A percentile compares a stretch with the other conserved stretches of the same genome.
phyloP scores from a whole-genome alignment of 2,797 vertebrate genomes.

The Bovichtus variegatus region DNA sequence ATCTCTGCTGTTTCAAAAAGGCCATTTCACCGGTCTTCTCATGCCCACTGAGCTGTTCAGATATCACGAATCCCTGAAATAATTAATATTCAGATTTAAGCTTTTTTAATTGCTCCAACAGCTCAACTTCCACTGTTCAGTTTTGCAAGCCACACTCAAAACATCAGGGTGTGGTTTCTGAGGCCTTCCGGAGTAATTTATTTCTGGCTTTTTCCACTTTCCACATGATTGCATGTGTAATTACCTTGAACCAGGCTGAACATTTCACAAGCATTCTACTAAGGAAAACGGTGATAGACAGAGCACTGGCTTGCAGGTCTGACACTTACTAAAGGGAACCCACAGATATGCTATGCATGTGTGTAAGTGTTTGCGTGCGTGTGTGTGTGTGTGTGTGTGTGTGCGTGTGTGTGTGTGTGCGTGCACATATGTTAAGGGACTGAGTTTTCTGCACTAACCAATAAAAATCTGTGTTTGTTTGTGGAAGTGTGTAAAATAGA shows the following conservation, averaged over 20 bases:
- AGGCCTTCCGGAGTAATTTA: slow-evolving; percentile 48
- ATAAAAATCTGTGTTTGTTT: slow-evolving; percentile 16
- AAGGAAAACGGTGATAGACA: slow-evolving; percentile 7
- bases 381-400: not conserved
- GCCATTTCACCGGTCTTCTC: slow-evolving; percentile 63
- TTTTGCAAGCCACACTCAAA: slow-evolving; percentile 45
- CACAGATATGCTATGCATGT: not conserved
- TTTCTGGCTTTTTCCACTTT: slow-evolving; percentile 52
- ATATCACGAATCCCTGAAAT: slow-evolving; percentile 66
- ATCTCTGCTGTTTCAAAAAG: slow-evolving; percentile 64
- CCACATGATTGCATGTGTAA: slow-evolving; percentile 64
- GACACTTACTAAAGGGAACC: slow-evolving; percentile 28
- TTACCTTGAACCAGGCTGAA: slow-evolving; percentile 56
- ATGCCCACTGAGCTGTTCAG: slow-evolving; percentile 55
- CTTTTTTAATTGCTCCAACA: slow-evolving; percentile 66
- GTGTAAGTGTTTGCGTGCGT: not conserved
- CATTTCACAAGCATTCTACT: slow-evolving; percentile 38
- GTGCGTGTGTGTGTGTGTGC: not conserved
- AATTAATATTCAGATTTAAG: slow-evolving; percentile 71
- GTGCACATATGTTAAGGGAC: slow-evolving; percentile 18
- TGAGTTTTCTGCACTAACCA: slow-evolving; percentile 19
- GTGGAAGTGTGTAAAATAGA: slow-evolving; percentile 31
- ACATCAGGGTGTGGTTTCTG: slow-evolving; percentile 49
- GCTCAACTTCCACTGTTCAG: slow-evolving; percentile 54
- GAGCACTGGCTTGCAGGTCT: slow-evolving; percentile 23